phyloP scores from a whole-genome alignment of 2,888 invertebrate genomes.

The Diarsia mendica region DNA sequence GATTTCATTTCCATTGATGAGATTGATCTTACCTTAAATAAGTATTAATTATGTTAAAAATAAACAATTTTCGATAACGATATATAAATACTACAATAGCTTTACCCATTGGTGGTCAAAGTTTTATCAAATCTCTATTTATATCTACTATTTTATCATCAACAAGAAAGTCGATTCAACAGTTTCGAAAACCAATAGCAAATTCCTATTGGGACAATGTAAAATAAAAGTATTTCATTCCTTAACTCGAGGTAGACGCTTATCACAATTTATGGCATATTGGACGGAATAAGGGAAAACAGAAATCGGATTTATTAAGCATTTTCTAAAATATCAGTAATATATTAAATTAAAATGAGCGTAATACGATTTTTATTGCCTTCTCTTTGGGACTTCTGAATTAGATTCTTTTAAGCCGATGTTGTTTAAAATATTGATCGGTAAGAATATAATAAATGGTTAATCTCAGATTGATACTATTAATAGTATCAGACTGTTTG shows the following conservation, averaged over 20 bases:
- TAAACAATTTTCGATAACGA: not conserved
- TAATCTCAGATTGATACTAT: conserved; percentile 39
- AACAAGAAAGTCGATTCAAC: conserved; percentile 42
- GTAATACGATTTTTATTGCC: conserved; percentile 84
- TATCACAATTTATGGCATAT: conserved; percentile 84
- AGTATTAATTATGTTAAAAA: not conserved
- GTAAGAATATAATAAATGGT: conserved; percentile 55
- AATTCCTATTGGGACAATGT: conserved; percentile 44
- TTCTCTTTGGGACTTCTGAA: conserved; percentile 74
- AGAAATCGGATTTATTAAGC: conserved; percentile 77
- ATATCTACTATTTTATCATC: conserved; percentile 44
- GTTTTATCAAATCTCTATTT: conserved; percentile 24
- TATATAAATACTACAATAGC: conserved; percentile 21
- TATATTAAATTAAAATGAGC: conserved; percentile 83
- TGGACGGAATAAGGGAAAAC: conserved; percentile 78
- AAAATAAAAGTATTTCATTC: conserved; percentile 73
- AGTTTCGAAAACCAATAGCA: conserved; percentile 49
- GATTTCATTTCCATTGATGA: not conserved
- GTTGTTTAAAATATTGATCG: conserved; percentile 70
- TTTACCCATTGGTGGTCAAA: conserved; percentile 25
- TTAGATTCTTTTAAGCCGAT: conserved; percentile 78
- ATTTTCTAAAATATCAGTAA: conserved; percentile 77
- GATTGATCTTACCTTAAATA: not conserved
- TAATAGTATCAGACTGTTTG: conserved; percentile 28
- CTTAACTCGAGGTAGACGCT: conserved; percentile 73